phyloP scores from a whole-genome alignment of 1,140 invertebrate species.

The Ceratosolen solmsi region DNA sequence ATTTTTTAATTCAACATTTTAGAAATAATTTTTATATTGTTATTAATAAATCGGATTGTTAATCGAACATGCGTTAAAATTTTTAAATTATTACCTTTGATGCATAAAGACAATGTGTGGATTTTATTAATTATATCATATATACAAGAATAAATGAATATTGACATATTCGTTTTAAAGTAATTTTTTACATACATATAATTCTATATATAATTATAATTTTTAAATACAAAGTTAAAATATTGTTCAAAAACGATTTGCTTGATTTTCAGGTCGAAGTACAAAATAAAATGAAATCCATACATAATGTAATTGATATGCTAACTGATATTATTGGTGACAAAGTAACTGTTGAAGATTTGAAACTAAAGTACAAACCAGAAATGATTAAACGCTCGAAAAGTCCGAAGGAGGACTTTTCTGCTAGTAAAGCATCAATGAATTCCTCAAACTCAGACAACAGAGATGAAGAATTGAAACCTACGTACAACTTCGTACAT shows the following conservation, averaged over 20 bases:
- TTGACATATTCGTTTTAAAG: background rate
- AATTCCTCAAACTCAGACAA: conserved; percentile 68
- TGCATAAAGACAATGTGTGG: no score
- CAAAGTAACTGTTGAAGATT: conserved; percentile 74
- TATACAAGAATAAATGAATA: background rate
- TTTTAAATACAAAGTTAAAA: no score
- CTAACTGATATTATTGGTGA: conserved; percentile 84
- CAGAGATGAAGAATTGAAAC: conserved; percentile 62
- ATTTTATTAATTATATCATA: no score
- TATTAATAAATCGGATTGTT: no score
- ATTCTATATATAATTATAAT: no score
- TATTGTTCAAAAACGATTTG: no score
- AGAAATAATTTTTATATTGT: no score
- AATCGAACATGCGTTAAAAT: no score
- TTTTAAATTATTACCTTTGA: no score
- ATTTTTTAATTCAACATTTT: no score
- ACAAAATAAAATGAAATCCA: conserved; percentile 86
- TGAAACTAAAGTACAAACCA: conserved; percentile 67
- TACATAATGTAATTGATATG: conserved; percentile 89
- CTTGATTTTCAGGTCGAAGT: conserved; percentile 82
- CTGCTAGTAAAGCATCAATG: conserved; percentile 59
- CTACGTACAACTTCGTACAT: conserved; percentile 84
- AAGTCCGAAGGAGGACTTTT: conserved; percentile 69
- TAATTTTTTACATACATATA: background rate
- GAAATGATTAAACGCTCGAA: conserved; percentile 63